These are phyloP conservation scores for Chloroceryle inda DNA, from an alignment of 2,797 vertebrate species.

Conservation along the genomic window DNA sequence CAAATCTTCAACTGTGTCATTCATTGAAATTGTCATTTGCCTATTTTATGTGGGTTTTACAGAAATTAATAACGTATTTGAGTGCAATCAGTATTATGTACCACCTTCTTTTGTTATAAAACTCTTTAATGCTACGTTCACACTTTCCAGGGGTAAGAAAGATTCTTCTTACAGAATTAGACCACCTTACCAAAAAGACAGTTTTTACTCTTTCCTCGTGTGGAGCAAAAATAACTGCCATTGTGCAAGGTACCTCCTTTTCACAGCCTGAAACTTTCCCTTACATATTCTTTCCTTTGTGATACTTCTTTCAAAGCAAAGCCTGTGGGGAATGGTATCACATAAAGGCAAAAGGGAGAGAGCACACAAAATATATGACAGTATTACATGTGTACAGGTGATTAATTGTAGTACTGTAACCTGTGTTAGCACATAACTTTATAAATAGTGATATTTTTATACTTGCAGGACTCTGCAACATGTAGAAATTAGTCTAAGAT, in stretches of 20 bases:
- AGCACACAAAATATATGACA: not conserved
- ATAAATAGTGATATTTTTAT: not conserved
- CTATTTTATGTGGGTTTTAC: constrained; percentile 58
- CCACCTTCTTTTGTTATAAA: constrained; percentile 52
- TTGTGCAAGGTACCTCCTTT: not conserved
- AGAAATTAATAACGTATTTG: constrained; percentile 65
- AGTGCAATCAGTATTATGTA: constrained; percentile 28
- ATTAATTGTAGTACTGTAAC: not conserved
- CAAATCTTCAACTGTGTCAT: constrained; percentile 3
- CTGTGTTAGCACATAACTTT: not conserved
- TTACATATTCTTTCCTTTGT: not conserved
- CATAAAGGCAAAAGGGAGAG: not conserved
- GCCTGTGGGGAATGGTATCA: not conserved
- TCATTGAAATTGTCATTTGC: constrained; percentile 56
- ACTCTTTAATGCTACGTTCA: constrained; percentile 55
- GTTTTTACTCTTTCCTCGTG: not conserved
- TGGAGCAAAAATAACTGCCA: not conserved
- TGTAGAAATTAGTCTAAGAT: not conserved
- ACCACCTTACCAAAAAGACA: not conserved
- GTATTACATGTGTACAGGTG: not conserved
- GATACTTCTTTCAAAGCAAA: not conserved
- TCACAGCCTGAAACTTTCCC: not conserved
- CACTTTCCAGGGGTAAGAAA: constrained; percentile 7
- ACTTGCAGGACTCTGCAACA: not conserved
- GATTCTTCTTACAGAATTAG: not conserved